phyloP scores from a whole-genome alignment of 2,888 invertebrate genomes.

The Parapristionchus giblindavisi region DNA sequence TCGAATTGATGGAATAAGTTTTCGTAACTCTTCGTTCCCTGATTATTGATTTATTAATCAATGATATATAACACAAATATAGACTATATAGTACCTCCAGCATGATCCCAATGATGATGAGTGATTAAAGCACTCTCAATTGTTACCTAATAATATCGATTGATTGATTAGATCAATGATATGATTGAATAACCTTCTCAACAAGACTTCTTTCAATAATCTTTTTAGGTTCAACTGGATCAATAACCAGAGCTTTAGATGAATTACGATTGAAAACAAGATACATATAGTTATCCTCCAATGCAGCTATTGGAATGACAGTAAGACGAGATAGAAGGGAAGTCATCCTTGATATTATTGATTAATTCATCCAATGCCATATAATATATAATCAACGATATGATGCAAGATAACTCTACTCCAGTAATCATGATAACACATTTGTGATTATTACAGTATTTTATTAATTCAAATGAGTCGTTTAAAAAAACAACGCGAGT shows the following conservation, averaged over 20 bases:
- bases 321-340: constrained; percentile 44
- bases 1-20: constrained; percentile 11
- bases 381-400: not conserved
- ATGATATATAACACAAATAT: too few species aligned
- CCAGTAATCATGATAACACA: not conserved
- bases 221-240: constrained; percentile 60
- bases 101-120: constrained; percentile 68
- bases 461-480: too few species aligned
- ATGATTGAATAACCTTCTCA: constrained; percentile 41
- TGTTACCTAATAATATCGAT: constrained; percentile 40
- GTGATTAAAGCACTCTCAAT: constrained; percentile 61
- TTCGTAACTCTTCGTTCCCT: constrained; percentile 24
- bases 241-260: constrained; percentile 49
- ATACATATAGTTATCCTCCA: constrained; percentile 64
- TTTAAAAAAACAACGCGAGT: too few species aligned
- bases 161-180: not conserved
- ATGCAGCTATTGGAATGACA: constrained; percentile 57
- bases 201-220: constrained; percentile 44
- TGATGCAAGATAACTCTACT: not conserved
- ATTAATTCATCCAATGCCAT: not conserved
- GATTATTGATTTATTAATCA: too few species aligned
- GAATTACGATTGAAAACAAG: constrained; percentile 45
- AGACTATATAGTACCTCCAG: constrained; percentile 47
- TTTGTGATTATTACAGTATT: too few species aligned
- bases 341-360: not conserved